Conservation (phyloP, 2,797 vertebrate species). For the Coregonus ussuriensis region DNA sequence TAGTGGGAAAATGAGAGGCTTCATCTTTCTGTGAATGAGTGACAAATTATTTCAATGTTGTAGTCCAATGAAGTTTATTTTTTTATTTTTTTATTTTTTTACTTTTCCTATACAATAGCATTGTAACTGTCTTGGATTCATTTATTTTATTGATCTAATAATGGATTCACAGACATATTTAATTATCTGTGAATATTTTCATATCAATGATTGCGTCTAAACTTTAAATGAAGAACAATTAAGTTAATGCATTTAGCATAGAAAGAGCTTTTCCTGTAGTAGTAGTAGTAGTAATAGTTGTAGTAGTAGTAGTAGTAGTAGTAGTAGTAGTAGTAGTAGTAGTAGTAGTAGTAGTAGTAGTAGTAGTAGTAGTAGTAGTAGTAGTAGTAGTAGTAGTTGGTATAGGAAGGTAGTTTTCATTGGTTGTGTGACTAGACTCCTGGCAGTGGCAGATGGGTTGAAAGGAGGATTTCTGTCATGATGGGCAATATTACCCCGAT, state of each 20-base stretch:
- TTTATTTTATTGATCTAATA: background rate
- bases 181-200: background rate
- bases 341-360: too few species aligned
- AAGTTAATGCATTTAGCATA: background rate
- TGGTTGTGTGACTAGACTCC: slow-evolving; percentile 68
- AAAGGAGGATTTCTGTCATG: slow-evolving; percentile 82
- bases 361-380: too few species aligned
- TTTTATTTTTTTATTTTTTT: too few species aligned
- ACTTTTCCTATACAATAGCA: background rate
- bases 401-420: slow-evolving; percentile 49
- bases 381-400: background rate
- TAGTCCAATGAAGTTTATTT: background rate
- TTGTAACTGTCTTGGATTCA: background rate
- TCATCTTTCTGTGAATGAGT: background rate
- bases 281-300: too few species aligned
- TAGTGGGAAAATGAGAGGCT: background rate
- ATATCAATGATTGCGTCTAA: background rate
- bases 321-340: too few species aligned
- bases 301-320: too few species aligned
- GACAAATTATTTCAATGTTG: background rate
- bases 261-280: background rate
- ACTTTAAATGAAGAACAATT: background rate
- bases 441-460: slow-evolving; percentile 66
- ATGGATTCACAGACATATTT: background rate
- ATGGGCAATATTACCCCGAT: slow-evolving; percentile 77